phyloP scores from a whole-genome alignment of 2,797 vertebrate species.

The Paguma larvata region DNA sequence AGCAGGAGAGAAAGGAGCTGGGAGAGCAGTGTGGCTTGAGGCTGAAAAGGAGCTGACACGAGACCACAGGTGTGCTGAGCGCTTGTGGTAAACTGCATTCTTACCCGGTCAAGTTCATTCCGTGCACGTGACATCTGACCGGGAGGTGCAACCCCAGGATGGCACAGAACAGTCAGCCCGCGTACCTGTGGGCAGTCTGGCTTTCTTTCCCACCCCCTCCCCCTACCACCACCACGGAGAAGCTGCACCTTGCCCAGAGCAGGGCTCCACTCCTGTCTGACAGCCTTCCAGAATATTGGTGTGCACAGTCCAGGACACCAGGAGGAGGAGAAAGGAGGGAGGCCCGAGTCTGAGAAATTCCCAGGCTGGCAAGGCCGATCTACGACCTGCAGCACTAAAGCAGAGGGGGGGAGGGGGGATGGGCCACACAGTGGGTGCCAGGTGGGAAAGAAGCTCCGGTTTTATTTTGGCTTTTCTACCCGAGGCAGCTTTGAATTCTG shows the following conservation, averaged over 20 bases:
- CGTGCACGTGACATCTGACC: not conserved
- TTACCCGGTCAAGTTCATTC: not conserved
- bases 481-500: not conserved
- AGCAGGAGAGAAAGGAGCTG: not conserved
- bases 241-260: not conserved
- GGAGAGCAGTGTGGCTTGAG: not conserved
- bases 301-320: not conserved
- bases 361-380: too few relatives aligned
- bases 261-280: not conserved
- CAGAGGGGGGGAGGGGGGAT: not conserved
- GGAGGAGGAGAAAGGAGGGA: not conserved
- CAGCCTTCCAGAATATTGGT: not conserved
- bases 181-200: not conserved
- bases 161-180: too few relatives aligned
- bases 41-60: not conserved
- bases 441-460: not conserved
- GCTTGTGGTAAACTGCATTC: not conserved
- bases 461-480: not conserved
- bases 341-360: not conserved
- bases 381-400: not conserved
- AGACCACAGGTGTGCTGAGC: not conserved
- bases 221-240: not conserved
- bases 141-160: not conserved
- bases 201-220: not conserved
- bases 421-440: accelerated